A percentile compares a stretch with the other conserved stretches of the same genome.
Evolutionary conservation across 2,888 invertebrate genomes (phyloP).

Genomic region (Ormyrus pomaceus): DNA sequence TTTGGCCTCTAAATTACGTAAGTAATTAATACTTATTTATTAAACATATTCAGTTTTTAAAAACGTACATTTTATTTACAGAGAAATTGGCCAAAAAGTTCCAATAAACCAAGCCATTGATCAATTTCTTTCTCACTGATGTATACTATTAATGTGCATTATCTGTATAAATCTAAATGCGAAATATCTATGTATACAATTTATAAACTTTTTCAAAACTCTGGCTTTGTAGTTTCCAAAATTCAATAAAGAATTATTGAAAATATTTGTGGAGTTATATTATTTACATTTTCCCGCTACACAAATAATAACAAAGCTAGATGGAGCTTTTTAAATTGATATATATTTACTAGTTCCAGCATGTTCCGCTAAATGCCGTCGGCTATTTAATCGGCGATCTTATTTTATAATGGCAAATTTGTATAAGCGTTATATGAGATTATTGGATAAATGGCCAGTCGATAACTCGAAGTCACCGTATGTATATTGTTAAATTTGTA

Average conservation of each 20-base stretch:
- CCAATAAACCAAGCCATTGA: slow-evolving; percentile 17
- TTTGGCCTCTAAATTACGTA: slow-evolving; percentile 39
- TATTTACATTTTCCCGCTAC: not conserved
- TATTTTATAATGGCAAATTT: slow-evolving; percentile 79
- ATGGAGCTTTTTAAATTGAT: too few relatives aligned
- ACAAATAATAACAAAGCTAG: too few relatives aligned
- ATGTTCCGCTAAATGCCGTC: too few relatives aligned
- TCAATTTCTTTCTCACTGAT: not conserved
- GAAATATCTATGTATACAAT: not conserved
- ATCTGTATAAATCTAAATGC: not conserved
- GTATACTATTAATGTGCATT: not conserved
- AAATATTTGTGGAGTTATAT: not conserved
- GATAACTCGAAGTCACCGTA: slow-evolving; percentile 83
- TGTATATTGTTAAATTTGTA: slow-evolving; percentile 76
- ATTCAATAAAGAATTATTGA: slow-evolving; percentile 15
- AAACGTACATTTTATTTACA: slow-evolving; percentile 15
- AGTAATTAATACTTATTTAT: not conserved
- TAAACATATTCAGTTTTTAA: not conserved
- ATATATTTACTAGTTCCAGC: too few relatives aligned
- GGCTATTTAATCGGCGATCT: too few relatives aligned
- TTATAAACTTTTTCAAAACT: not conserved
- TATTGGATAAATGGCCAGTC: slow-evolving; percentile 88
- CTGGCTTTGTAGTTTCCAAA: slow-evolving; percentile 19
- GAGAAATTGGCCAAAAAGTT: slow-evolving; percentile 41
- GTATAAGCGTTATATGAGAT: slow-evolving; percentile 84